Conservation (phyloP, 2,888 invertebrate genomes). For the Nymphalis urticae region DNA sequence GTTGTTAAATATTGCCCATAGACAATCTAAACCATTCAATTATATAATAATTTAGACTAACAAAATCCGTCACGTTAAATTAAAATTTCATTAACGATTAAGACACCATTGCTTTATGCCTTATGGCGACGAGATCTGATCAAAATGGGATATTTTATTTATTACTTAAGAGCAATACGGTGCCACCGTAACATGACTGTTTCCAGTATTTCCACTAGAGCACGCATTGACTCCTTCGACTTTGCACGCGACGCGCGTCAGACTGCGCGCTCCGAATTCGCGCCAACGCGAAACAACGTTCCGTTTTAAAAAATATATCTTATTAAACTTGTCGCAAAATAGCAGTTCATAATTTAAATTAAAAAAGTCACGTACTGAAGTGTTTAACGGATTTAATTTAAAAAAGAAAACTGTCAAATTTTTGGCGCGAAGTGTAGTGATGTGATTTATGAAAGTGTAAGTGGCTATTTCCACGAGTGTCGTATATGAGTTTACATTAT, state of each 20-base stretch:
- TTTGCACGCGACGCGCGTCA: conserved; percentile 73
- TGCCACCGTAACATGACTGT: conserved; percentile 17
- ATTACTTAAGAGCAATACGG: conserved; percentile 18
- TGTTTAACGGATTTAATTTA: neutral
- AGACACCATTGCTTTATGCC: conserved; percentile 15
- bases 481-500: conserved; percentile 53
- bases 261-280: conserved; percentile 64
- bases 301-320: conserved; percentile 22
- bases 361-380: neutral
- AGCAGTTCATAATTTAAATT: no score
- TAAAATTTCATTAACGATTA: conserved; percentile 18
- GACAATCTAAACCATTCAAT: conserved; percentile 1
- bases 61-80: conserved; percentile 11
- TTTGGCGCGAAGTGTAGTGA: conserved; percentile 33
- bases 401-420: conserved; percentile 5
- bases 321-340: no score
- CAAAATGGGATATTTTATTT: conserved; percentile 10
- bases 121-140: conserved; percentile 10
- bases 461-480: conserved; percentile 36
- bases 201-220: conserved; percentile 9
- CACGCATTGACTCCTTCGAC: conserved; percentile 60
- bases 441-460: conserved; percentile 38
- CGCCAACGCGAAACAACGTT: conserved; percentile 54
- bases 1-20: conserved; percentile 2
- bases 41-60: conserved; percentile 11